These are phyloP conservation scores for Thereva nobilitata DNA, from an alignment of 2,888 invertebrate genomes.

Conservation along the genomic window DNA sequence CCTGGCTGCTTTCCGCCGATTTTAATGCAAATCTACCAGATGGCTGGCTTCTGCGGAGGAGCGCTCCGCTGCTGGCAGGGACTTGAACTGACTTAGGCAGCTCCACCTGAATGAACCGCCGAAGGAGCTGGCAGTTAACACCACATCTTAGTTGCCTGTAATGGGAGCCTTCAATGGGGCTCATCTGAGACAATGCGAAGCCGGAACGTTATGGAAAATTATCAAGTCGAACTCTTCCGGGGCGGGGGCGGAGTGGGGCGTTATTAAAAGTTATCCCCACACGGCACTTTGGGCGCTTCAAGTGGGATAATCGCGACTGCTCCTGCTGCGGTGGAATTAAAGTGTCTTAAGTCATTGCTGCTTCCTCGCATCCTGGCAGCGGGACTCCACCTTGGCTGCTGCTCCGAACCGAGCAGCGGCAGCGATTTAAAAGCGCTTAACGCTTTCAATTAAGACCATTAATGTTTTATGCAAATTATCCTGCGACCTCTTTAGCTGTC, in stretches of 20 bases:
- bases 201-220: conserved; percentile 5
- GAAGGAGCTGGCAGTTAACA: conserved; percentile 24
- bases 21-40: conserved; percentile 34
- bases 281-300: conserved; percentile 11
- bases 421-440: too few species aligned
- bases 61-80: conserved; percentile 2
- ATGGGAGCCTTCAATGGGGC: conserved; percentile 23
- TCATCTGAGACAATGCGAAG: conserved; percentile 28
- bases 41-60: conserved; percentile 26
- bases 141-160: conserved; percentile 32
- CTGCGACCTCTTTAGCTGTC: too few species aligned
- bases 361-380: too few species aligned
- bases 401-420: too few species aligned
- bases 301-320: conserved; percentile 12
- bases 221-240: conserved; percentile 22
- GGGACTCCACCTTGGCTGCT: too few species aligned
- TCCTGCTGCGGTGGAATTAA: too few species aligned
- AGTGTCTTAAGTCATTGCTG: too few species aligned
- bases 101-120: conserved; percentile 20
- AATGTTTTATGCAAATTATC: too few species aligned
- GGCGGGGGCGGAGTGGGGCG: conserved; percentile 13
- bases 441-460: too few species aligned
- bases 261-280: conserved; percentile 27
- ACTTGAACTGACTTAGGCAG: conserved; percentile 13
- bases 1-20: conserved; percentile 9